These are phyloP conservation scores for Microtus montanus DNA, from an alignment of 2,113 vertebrate genomes.

Conservation along the genomic window DNA sequence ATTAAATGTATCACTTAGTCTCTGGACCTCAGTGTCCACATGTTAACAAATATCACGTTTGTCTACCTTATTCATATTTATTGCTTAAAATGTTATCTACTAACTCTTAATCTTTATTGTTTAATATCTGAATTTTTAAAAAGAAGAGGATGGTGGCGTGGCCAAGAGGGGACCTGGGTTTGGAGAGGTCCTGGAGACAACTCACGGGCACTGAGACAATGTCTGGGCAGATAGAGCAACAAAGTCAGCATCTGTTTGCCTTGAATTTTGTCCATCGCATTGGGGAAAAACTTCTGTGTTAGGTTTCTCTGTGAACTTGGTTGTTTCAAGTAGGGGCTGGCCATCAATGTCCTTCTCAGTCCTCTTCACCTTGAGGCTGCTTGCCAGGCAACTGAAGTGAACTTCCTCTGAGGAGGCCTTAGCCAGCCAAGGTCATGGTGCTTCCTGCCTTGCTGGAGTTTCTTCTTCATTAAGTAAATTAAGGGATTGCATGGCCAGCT, in stretches of 20 bases:
- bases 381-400: not conserved
- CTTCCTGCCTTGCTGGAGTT: conserved; percentile 3
- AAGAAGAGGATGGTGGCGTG: not conserved
- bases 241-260: not conserved
- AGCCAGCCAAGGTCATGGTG: conserved; percentile 6
- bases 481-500: not conserved
- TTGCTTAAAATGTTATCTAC: conserved; percentile 1
- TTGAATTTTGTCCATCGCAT: not conserved
- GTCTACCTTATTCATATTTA: not conserved
- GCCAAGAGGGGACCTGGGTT: not conserved
- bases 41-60: not conserved
- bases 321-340: not conserved
- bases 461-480: conserved; percentile 56
- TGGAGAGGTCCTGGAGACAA: not conserved
- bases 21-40: not conserved
- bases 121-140: conserved; percentile 26
- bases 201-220: not conserved
- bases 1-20: not conserved
- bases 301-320: not conserved
- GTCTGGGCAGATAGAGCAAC: not conserved
- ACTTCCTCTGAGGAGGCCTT: not conserved
- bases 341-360: not conserved
- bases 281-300: not conserved
- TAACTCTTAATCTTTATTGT: conserved; percentile 10
- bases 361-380: conserved; percentile 3